Evolutionary conservation across 2,888 invertebrate species (phyloP), one percentile per base, ranked within the genome.

Genomic region (Dilophus febrilis): DNA sequence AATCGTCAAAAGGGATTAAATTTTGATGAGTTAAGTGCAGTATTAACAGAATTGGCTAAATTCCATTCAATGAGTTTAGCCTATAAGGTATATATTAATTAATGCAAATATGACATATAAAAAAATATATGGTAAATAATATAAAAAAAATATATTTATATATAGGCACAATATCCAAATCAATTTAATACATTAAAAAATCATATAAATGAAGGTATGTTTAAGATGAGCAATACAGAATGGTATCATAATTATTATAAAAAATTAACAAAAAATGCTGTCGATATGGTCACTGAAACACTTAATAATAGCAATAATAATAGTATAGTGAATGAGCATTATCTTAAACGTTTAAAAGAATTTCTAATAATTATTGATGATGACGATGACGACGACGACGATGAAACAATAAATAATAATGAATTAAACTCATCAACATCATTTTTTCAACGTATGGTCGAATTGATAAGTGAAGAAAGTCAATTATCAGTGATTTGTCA

Each of bases 171-270:
- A 37, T 59, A 68, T 44, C 70, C 71, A 18, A 66, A 69, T 42
- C 64, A 61, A 12, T 74, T 74, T 45, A 66, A 68, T 40, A 67
- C 67, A 44, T 53, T 60, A 36, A 52, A 56, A 33, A 50, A 51
- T 40, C 46, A 50, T n/a, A 55, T 59, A 11, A 52, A 50, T 32
- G 71, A 71, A 64, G 75, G 71, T 1, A 64, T 78, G 42, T 80
- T 75, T 53, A 66, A 71, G 31, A 57, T 67, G 37, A 73, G 76
- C 48, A 77, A 80, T 51, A 67, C 70, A 43, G 71, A 72, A 38
- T 79, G 77, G 67, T 80, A 77, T 51, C 68, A 70, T 45, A 71
- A 70, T 42, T 80, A 80, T 51, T 80, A 78, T 48, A 66, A 67
- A 3, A 70, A 71, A 37, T 72, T 77, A 0, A 71, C 70, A 1